Conservation (phyloP, 1,140 invertebrate species). For the Drosophila prosaltans region DNA sequence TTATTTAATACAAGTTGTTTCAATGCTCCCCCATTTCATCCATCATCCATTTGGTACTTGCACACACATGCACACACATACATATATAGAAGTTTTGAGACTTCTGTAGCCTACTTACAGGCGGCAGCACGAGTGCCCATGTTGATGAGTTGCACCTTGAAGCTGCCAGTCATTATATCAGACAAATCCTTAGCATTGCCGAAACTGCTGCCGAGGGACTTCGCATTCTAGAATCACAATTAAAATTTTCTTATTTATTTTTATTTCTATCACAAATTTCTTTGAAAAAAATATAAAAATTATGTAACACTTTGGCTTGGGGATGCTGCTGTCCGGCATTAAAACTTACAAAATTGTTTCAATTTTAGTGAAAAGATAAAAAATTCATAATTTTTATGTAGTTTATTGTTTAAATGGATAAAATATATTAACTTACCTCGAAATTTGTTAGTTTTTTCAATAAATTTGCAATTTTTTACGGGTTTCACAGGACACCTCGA, state of each 20-base stretch:
- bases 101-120: conserved; percentile 85
- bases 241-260: conserved; percentile 5
- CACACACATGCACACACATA: neutral
- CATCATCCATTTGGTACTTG: too few species aligned
- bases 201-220: conserved; percentile 82
- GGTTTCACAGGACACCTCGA: conserved; percentile 62
- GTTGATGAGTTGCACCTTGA: conserved; percentile 88
- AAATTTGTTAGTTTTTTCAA: conserved; percentile 83
- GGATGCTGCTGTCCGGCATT: conserved; percentile 27
- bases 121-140: conserved; percentile 89
- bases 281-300: neutral
- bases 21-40: too few species aligned
- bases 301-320: conserved; percentile 48
- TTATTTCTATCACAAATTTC: neutral
- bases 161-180: conserved; percentile 84
- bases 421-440: conserved; percentile 65
- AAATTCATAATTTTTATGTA: conserved; percentile 30
- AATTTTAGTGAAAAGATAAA: neutral
- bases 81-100: conserved; percentile 38
- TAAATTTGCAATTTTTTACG: conserved; percentile 83
- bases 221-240: conserved; percentile 66
- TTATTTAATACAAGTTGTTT: too few species aligned
- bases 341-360: neutral
- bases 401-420: neutral
- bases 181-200: conserved; percentile 83